Evolutionary conservation across 2,888 invertebrate genomes (phyloP), one percentile per base, ranked within the genome.

Genomic region (Margaritifera margaritifera): DNA sequence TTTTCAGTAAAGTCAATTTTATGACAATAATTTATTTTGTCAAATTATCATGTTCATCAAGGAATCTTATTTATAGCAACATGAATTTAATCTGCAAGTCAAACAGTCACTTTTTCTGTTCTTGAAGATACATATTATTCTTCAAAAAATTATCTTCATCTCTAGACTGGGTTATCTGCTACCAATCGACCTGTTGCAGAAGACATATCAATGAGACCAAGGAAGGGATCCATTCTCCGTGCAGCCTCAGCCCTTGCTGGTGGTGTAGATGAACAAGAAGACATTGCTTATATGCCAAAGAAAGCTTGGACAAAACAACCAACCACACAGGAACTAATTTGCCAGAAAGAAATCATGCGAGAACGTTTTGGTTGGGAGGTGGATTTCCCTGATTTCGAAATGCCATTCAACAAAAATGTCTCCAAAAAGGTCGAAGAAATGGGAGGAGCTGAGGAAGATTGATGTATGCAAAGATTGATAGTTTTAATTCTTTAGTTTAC

Each of bases 361-460:
- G 85, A 89, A 4, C 79, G 88, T 25, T 90, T 85, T 75, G 88
- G 88, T 22, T 90, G 89, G 89, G 86, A 89, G 66, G 87, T 89
- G 24, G 90, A 90, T 79, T 90, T 90, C 70, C 79, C 80, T 19
- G 89, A 89, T 72, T 89, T 88, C 77, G 80, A 86, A 71, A 89
- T 88, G 87, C 89, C 89, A 5, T 89, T 89, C 75, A 79, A 85
- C 57, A 81, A 86, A 68, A 90, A 90, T 75, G 77, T 89, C 6
- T 67, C 78, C n/a, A 79, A 81, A 62, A 81, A 80, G 69, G 76
- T 85, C 5, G 80, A 80, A 67, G 79, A 72, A 51, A 70, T 82
- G 72, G 87, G 82, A 20, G 84, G 79, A 19, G 73, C 74, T 24
- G 86, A 86, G 55, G 84, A 84, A 66, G 80, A 81, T 68, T 82